phyloP scores from a whole-genome alignment of 1,140 invertebrate genomes.

The Trichomalopsis sarcophagae region DNA sequence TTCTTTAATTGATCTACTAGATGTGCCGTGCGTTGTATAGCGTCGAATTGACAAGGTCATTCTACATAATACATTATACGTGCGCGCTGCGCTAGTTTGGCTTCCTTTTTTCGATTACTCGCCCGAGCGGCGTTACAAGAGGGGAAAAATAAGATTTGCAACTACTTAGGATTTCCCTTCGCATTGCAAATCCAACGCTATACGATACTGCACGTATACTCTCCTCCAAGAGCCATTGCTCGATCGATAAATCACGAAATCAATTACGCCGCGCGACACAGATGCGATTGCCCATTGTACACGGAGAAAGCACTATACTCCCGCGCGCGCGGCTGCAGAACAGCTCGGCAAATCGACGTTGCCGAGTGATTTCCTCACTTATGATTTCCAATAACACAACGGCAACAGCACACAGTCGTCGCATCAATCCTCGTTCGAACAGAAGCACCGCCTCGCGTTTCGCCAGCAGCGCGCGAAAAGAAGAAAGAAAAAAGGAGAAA shows the following conservation, averaged over 20 bases:
- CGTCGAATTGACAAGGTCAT: constrained; percentile 44
- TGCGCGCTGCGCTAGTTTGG: constrained; percentile 23
- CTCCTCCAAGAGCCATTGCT: background rate
- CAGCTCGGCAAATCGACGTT: background rate
- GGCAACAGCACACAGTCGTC: background rate
- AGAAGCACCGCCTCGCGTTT: background rate
- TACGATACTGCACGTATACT: too few species aligned
- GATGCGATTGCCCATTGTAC: constrained; percentile 19
- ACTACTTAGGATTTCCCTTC: too few species aligned
- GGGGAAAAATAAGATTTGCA: too few species aligned
- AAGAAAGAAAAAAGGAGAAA: background rate
- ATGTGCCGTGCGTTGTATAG: background rate
- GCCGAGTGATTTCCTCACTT: constrained; percentile 23
- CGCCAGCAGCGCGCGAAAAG: too few species aligned
- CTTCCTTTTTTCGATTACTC: constrained; percentile 43
- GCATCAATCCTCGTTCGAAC: background rate
- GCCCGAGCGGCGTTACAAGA: too few species aligned
- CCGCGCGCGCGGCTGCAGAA: background rate
- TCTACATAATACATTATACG: constrained; percentile 15
- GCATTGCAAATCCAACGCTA: too few species aligned
- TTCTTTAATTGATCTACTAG: constrained; percentile 47
- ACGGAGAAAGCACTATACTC: background rate
- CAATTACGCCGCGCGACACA: constrained; percentile 22
- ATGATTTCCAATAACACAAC: constrained; percentile 24
- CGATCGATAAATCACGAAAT: constrained; percentile 32